These are phyloP conservation scores for Pseudochromis fuscus DNA, from an alignment of 2,797 vertebrate genomes.

Conservation along the genomic window DNA sequence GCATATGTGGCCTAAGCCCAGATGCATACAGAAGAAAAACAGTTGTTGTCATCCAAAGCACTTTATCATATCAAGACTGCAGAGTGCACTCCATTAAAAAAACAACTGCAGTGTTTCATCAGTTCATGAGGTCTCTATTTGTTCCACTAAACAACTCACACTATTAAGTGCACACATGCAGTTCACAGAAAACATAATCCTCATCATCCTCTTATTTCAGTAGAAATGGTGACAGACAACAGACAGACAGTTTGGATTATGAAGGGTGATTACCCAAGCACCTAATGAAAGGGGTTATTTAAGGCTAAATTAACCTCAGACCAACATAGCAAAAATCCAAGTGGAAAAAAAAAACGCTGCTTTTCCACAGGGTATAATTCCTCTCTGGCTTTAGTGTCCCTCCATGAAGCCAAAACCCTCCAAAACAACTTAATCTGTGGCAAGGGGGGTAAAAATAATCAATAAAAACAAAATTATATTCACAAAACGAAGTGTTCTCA, in stretches of 20 bases:
- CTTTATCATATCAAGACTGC: conserved; percentile 22
- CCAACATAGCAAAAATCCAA: conserved; percentile 19
- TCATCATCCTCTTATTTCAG: conserved; percentile 1
- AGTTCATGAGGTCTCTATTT: conserved; percentile 4
- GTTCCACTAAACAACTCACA: conserved; percentile 24
- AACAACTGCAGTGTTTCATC: conserved; percentile 16
- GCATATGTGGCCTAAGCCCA: conserved; percentile 1
- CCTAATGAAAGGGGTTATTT: conserved; percentile 11
- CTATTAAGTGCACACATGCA: neutral
- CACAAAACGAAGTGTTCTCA: neutral
- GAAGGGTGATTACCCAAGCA: conserved; percentile 12
- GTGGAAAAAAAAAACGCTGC: neutral
- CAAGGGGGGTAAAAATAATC: neutral
- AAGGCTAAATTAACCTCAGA: conserved; percentile 7
- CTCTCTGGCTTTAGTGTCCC: neutral
- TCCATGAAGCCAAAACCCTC: neutral
- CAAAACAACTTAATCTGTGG: neutral
- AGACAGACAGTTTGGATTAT: conserved; percentile 8
- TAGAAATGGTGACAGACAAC: neutral
- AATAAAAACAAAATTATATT: neutral
- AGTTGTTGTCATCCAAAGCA: conserved; percentile 2
- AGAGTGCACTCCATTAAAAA: conserved; percentile 5
- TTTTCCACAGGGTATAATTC: neutral
- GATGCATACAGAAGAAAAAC: neutral
- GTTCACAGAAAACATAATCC: neutral